phyloP scores from a whole-genome alignment of 1,140 invertebrate genomes.

The Drosophila parabipectinata region DNA sequence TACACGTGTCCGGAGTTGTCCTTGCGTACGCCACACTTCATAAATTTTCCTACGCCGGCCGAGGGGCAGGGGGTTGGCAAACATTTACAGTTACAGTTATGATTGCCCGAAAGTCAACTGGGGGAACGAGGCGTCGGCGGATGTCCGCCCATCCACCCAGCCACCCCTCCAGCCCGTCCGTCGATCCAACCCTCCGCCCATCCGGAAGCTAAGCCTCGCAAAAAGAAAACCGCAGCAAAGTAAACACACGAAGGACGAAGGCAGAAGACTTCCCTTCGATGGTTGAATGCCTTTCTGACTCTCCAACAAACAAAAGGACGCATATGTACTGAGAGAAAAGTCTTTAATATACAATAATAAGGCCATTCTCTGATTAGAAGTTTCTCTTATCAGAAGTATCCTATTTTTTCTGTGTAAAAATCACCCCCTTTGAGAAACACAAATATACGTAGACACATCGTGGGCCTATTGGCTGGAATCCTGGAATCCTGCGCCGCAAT shows the following conservation, averaged over 20 bases:
- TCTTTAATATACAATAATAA: too few species aligned
- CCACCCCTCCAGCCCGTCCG: neutral
- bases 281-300: conserved; percentile 59
- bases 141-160: conserved; percentile 49
- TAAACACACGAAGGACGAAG: conserved; percentile 56
- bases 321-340: conserved; percentile 1
- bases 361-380: too few species aligned
- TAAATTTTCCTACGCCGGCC: conserved; percentile 64
- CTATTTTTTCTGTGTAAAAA: conserved; percentile 13
- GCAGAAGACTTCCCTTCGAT: conserved; percentile 46
- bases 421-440: conserved; percentile 4
- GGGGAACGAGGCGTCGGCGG: conserved; percentile 50
- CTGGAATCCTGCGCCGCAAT: conserved; percentile 76
- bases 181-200: conserved; percentile 11
- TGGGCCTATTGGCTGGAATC: conserved; percentile 46
- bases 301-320: conserved; percentile 49
- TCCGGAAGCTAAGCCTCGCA: conserved; percentile 73
- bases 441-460: conserved; percentile 51
- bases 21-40: conserved; percentile 81
- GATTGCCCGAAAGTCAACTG: conserved; percentile 78
- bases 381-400: neutral
- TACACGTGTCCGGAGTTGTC: conserved; percentile 50
- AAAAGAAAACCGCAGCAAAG: conserved; percentile 71
- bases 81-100: conserved; percentile 81
- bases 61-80: conserved; percentile 3